Conservation (phyloP, 2,113 vertebrate species). For the Dasyornis broadbenti region DNA sequence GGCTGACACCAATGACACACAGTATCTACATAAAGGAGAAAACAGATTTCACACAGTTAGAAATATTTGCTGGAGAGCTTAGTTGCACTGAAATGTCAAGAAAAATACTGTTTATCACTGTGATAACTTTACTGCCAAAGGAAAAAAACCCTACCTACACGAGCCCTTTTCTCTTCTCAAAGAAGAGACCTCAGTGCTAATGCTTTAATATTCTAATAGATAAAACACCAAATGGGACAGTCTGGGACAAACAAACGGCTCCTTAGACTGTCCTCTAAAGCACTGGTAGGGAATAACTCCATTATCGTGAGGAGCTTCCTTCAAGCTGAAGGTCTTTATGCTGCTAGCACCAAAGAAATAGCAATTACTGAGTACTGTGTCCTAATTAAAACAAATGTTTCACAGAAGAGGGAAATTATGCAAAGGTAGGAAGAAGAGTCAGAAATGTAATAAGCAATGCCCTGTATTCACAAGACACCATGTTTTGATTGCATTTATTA, state of each 20-base stretch:
- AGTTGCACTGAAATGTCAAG: background rate
- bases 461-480: background rate
- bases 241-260: background rate
- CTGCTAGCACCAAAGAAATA: background rate
- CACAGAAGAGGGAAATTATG: background rate
- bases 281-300: background rate
- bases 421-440: background rate
- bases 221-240: background rate
- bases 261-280: background rate
- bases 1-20: constrained; percentile 87
- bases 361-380: background rate
- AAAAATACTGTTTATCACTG: background rate
- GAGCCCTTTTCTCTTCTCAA: background rate
- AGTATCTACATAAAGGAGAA: constrained; percentile 76
- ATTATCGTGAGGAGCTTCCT: background rate
- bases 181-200: background rate
- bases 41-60: background rate
- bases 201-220: background rate
- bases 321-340: background rate
- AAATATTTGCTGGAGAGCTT: background rate
- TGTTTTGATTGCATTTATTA: background rate
- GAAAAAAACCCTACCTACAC: background rate
- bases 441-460: background rate
- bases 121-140: background rate
- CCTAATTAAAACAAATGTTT: background rate